Evolutionary conservation across 2,888 invertebrate species (phyloP).

Genomic region (Mythimna pallens): DNA sequence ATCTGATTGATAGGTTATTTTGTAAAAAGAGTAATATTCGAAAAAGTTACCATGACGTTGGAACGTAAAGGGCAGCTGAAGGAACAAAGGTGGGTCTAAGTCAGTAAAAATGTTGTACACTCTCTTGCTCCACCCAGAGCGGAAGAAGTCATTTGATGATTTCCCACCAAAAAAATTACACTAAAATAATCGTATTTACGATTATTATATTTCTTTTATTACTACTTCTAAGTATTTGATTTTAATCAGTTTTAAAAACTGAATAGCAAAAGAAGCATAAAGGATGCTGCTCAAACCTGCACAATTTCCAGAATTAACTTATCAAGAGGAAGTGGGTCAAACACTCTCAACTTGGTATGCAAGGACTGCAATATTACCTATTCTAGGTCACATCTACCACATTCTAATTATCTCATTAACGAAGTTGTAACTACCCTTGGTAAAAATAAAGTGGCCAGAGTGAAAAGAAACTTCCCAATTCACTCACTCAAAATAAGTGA

Average conservation of each 20-base stretch:
- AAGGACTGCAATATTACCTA: slow-evolving; percentile 21
- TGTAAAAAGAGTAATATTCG: background rate
- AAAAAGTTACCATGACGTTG: too few species aligned
- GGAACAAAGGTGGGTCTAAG: too few species aligned
- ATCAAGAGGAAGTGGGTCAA: slow-evolving; percentile 47
- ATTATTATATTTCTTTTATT: too few species aligned
- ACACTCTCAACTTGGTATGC: slow-evolving; percentile 45
- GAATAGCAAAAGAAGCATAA: background rate
- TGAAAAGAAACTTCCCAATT: slow-evolving; percentile 19
- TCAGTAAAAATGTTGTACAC: too few species aligned
- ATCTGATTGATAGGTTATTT: background rate
- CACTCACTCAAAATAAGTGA: too few species aligned
- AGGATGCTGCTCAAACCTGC: slow-evolving; percentile 8
- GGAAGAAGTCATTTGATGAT: too few species aligned
- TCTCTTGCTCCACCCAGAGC: too few species aligned
- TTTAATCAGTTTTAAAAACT: background rate
- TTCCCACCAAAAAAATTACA: too few species aligned
- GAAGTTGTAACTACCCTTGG: slow-evolving; percentile 4
- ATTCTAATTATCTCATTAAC: slow-evolving; percentile 23
- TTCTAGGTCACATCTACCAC: slow-evolving; percentile 24
- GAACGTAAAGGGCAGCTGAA: too few species aligned
- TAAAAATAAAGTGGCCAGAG: background rate
- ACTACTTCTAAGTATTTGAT: background rate
- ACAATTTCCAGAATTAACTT: slow-evolving; percentile 24
- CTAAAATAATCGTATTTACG: background rate